A percentile compares a stretch with the other conserved stretches of the same genome.
Conservation (phyloP, 2,888 invertebrate genomes). For the Melinaea menophilus region DNA sequence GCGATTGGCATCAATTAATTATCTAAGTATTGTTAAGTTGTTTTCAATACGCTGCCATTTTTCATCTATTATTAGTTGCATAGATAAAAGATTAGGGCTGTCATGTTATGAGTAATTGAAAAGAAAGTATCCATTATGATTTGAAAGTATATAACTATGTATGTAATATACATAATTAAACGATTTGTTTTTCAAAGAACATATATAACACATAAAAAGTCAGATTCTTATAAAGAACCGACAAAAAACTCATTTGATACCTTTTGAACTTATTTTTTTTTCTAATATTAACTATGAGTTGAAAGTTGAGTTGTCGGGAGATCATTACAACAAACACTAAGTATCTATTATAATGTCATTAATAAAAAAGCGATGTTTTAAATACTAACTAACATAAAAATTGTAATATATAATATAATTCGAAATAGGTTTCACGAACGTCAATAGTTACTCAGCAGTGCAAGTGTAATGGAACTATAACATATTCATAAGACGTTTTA, state of each 20-base stretch:
- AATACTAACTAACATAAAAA: not conserved
- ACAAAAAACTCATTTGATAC: too few relatives aligned
- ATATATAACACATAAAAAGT: too few relatives aligned
- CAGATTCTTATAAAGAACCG: too few relatives aligned
- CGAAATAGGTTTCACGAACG: not conserved
- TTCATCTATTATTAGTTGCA: not conserved
- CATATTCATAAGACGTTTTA: constrained; percentile 8
- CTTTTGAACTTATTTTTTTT: too few relatives aligned
- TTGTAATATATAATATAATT: not conserved
- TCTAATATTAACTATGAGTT: too few relatives aligned
- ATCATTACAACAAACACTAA: too few relatives aligned
- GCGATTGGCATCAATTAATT: constrained; percentile 37
- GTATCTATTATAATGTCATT: too few relatives aligned
- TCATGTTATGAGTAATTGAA: not conserved
- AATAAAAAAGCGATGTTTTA: not conserved
- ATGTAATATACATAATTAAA: too few relatives aligned
- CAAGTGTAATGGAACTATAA: constrained; percentile 1
- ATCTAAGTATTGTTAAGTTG: constrained; percentile 12
- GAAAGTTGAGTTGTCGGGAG: too few relatives aligned
- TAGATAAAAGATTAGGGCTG: constrained; percentile 3
- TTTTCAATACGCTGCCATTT: constrained; percentile 5
- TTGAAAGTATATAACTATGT: not conserved
- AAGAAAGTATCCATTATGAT: not conserved
- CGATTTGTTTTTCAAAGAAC: too few relatives aligned
- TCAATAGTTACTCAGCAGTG: constrained; percentile 1